A percentile compares a stretch with the other conserved stretches of the same genome.
These are phyloP conservation scores for Drosophila eohydei DNA, from an alignment of 2,888 invertebrate species.

Conservation along the genomic window DNA sequence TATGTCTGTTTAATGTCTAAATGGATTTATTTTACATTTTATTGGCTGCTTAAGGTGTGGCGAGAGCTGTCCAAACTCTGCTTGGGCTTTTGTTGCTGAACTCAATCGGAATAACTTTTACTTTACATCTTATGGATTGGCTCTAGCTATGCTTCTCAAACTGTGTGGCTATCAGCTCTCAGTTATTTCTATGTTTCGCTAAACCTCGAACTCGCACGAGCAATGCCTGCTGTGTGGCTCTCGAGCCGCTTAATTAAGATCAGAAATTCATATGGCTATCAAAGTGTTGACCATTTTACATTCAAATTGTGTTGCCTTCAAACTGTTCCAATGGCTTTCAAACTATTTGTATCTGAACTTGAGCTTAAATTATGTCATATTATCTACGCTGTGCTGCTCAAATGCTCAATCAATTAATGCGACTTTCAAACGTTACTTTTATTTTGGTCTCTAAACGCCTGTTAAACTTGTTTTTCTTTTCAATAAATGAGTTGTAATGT, in stretches of 20 bases:
- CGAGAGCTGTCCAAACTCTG: neutral
- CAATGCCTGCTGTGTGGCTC: neutral
- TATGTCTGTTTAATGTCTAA: constrained; percentile 48
- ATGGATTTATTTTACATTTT: constrained; percentile 41
- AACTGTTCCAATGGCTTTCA: neutral
- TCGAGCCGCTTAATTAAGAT: neutral
- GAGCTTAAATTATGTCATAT: neutral
- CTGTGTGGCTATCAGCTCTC: neutral
- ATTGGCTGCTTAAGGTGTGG: constrained; percentile 6
- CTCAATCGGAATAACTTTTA: constrained; percentile 3
- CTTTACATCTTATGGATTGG: neutral
- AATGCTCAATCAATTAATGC: no score
- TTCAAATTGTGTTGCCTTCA: neutral
- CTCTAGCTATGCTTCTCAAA: constrained; percentile 1
- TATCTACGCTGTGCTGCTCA: neutral
- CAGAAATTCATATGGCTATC: neutral
- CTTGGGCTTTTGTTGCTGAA: neutral
- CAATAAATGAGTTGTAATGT: neutral
- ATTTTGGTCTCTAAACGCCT: neutral
- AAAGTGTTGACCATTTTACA: neutral
- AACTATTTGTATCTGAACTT: neutral
- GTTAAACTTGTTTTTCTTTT: neutral
- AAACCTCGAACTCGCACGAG: neutral
- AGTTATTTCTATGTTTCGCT: neutral
- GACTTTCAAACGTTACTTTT: neutral